Evolutionary conservation across 2,888 invertebrate species (phyloP), one percentile per base, ranked within the genome.

Genomic region (Cryptus armator): DNA sequence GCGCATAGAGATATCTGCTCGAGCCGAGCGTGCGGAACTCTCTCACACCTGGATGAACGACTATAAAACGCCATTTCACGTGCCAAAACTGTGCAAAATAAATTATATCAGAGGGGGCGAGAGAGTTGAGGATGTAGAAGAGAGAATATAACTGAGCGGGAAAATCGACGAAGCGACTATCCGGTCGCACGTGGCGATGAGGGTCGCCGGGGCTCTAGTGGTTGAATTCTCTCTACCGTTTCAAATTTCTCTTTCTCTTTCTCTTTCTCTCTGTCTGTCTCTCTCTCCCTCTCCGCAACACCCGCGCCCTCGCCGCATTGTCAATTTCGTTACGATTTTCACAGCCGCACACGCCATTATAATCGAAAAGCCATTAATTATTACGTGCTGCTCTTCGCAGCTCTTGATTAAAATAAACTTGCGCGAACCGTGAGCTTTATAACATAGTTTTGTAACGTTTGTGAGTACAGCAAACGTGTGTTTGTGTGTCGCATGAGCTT

Each of bases 281-380:
- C 24, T 24, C 32, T 44, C 56, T 81, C 32, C 32, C 32, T 46
- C 12, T 53, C 70, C 77, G 62, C 46, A 10, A 4, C 56, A 0
- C 56, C 24, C 19, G 3, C 24, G 24, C 4, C 24, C 56, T 24
- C 19, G 10, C 24, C 19, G 78, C 77, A 75, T 78, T 84, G 81
- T 78, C 84, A 81, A 78, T 81, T 81, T 78, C 84, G 56, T 84
- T 74, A 81, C 77, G 53, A 81, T 78, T 81, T 81, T 84, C 56
- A 46, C 48, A 59, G 64, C 32, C 76, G 16, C 59, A 56, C 80
- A 24, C 62, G 44, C 56, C 66, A 77, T 81, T 84, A 84, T 81
- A 56, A 84, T 81, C 77, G 81, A 68, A 78, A 78, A 84, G 66
- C 78, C 68, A 84, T 84, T 84, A 74, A 78, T 84, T 81, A 76